A percentile compares a stretch with the other conserved stretches of the same genome.
Conservation (phyloP, 2,113 vertebrate species). For the Danionella cerebrum region DNA sequence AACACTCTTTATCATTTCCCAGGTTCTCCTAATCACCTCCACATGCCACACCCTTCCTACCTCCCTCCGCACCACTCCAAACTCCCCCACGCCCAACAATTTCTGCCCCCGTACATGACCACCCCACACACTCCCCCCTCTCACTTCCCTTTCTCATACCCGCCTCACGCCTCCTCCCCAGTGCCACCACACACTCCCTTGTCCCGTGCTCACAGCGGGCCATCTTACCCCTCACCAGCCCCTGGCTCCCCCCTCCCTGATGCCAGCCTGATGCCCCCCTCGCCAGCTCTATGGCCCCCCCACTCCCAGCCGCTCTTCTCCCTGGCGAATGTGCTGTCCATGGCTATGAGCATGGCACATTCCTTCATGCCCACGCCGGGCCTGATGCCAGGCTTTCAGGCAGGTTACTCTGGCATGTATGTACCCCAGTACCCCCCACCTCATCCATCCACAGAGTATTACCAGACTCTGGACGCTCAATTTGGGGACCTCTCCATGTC, state of each 20-base stretch:
- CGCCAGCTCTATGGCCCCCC: constrained; percentile 55
- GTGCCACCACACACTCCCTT: constrained; percentile 51
- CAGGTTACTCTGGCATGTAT: constrained; percentile 37
- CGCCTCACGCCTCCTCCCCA: constrained; percentile 44
- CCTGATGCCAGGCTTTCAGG: constrained; percentile 17
- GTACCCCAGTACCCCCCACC: constrained; percentile 3
- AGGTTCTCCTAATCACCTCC: constrained; percentile 55
- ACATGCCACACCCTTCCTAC: constrained; percentile 39
- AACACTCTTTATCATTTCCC: constrained; percentile 26
- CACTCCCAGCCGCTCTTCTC: constrained; percentile 74
- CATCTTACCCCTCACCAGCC: constrained; percentile 43
- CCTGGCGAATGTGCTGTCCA: constrained; percentile 83
- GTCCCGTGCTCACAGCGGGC: constrained; percentile 54
- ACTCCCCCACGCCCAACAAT: constrained; percentile 58
- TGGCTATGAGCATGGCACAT: constrained; percentile 94
- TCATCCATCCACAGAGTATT: background rate
- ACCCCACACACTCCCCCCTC: constrained; percentile 56
- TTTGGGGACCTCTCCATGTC: constrained; percentile 6
- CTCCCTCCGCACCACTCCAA: constrained; percentile 20
- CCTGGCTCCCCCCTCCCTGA: constrained; percentile 42
- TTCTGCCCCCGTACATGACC: constrained; percentile 53
- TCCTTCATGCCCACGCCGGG: constrained; percentile 70
- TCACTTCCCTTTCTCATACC: constrained; percentile 63
- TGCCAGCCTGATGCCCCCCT: constrained; percentile 38
- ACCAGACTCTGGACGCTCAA: constrained; percentile 10